Evolutionary conservation across 2,888 invertebrate species (phyloP).

Genomic region (Napeogenes inachia): DNA sequence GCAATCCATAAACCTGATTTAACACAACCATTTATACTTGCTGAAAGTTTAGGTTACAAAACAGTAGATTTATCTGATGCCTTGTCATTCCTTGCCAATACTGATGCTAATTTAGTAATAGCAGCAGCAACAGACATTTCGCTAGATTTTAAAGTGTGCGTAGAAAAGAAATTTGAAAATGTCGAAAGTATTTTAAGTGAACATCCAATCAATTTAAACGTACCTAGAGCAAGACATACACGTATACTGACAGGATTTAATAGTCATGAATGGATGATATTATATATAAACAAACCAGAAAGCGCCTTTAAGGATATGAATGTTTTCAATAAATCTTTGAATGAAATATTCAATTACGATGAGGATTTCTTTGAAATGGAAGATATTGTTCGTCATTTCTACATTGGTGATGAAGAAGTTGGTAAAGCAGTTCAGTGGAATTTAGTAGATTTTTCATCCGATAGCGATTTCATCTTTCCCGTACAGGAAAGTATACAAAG

Average conservation of each 20-base stretch:
- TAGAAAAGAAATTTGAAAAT: constrained; percentile 39
- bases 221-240: constrained; percentile 42
- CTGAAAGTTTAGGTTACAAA: constrained; percentile 40
- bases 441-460: constrained; percentile 44
- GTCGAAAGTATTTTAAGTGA: constrained; percentile 37
- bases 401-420: constrained; percentile 46
- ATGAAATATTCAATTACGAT: constrained; percentile 36
- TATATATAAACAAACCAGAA: constrained; percentile 26
- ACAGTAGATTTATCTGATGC: constrained; percentile 41
- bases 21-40: constrained; percentile 40
- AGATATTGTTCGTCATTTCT: constrained; percentile 43
- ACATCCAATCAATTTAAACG: constrained; percentile 38
- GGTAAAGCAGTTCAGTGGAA: constrained; percentile 30
- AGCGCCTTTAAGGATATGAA: constrained; percentile 29
- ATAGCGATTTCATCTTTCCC: constrained; percentile 40
- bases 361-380: constrained; percentile 31
- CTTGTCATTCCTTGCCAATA: constrained; percentile 40
- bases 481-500: constrained; percentile 38
- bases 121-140: constrained; percentile 35
- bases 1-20: constrained; percentile 35
- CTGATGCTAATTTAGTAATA: constrained; percentile 40
- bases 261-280: constrained; percentile 40
- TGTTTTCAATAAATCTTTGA: constrained; percentile 26
- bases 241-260: constrained; percentile 51
- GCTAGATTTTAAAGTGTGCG: constrained; percentile 39